These are phyloP conservation scores for Drosophila nr. perissopoda DNA, from an alignment of 2,888 invertebrate species.

Conservation along the genomic window DNA sequence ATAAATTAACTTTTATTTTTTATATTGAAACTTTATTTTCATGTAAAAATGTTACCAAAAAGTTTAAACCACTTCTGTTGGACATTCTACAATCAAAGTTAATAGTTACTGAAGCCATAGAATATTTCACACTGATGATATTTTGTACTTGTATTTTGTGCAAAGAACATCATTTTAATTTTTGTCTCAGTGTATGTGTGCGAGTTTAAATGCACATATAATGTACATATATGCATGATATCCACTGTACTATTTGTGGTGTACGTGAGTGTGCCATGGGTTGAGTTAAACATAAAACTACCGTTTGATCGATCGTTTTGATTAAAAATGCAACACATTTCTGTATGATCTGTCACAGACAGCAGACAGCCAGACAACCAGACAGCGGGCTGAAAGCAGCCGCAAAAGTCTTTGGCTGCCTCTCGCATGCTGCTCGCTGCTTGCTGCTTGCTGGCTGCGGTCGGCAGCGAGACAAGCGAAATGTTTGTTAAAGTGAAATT, in stretches of 20 bases:
- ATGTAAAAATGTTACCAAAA: background rate
- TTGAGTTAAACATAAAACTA: slow-evolving; percentile 74
- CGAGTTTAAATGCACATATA: slow-evolving; percentile 12
- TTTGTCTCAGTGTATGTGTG: slow-evolving; percentile 18
- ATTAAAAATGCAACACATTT: slow-evolving; percentile 84
- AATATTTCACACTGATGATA: background rate
- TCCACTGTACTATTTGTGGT: slow-evolving; percentile 5
- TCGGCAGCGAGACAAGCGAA: slow-evolving; percentile 70
- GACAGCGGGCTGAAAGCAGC: slow-evolving; percentile 64
- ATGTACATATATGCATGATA: background rate
- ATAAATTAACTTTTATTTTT: background rate
- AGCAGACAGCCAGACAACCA: slow-evolving; percentile 30
- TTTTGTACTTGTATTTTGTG: background rate
- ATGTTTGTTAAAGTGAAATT: slow-evolving; percentile 83
- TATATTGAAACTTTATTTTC: background rate
- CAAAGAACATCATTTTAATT: background rate
- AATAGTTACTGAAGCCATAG: background rate
- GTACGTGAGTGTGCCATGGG: slow-evolving; percentile 42
- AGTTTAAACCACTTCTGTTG: background rate
- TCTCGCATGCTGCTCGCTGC: slow-evolving; percentile 7
- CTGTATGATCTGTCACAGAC: slow-evolving; percentile 83
- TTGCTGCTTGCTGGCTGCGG: slow-evolving; percentile 22
- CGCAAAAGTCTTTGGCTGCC: slow-evolving; percentile 61
- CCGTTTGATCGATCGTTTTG: slow-evolving; percentile 84
- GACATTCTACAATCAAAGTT: background rate